Evolutionary conservation across 2,888 invertebrate species (phyloP).

Genomic region (Stomorhina lunata): DNA sequence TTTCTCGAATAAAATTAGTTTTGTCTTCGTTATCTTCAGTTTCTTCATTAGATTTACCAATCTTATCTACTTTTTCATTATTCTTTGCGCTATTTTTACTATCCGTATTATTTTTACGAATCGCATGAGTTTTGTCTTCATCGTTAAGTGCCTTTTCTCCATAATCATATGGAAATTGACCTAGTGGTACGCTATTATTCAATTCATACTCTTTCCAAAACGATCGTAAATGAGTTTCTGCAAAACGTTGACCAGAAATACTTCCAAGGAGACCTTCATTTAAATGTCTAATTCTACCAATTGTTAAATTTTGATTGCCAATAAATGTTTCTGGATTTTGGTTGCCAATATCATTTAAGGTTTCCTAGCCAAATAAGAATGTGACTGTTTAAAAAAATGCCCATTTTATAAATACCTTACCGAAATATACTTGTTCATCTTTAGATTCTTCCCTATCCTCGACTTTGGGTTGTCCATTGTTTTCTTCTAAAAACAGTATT

Average conservation of each 20-base stretch:
- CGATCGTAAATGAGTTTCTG: constrained; percentile 73
- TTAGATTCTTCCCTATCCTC: not conserved
- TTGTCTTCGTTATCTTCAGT: not conserved
- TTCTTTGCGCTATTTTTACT: not conserved
- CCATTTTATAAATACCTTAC: constrained; percentile 71
- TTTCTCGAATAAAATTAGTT: not conserved
- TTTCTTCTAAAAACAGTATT: too few species aligned
- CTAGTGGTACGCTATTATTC: constrained; percentile 29
- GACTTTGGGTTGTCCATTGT: not conserved
- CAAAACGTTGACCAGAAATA: constrained; percentile 69
- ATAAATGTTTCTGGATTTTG: constrained; percentile 68
- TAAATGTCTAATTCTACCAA: constrained; percentile 66
- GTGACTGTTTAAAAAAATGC: constrained; percentile 69
- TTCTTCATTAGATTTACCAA: not conserved
- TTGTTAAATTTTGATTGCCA: constrained; percentile 73
- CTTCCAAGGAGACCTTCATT: constrained; percentile 60
- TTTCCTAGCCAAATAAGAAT: constrained; percentile 65
- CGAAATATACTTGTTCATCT: constrained; percentile 71
- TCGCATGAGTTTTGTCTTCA: not conserved
- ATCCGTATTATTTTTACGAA: not conserved
- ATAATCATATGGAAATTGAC: constrained; percentile 38
- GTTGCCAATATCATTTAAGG: constrained; percentile 71
- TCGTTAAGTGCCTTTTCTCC: not conserved
- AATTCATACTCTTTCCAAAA: constrained; percentile 64
- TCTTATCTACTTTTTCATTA: not conserved